A percentile compares a stretch with the other conserved stretches of the same genome.
These are phyloP conservation scores for Scaptomyza flava DNA, from an alignment of 2,888 invertebrate genomes.

Conservation along the genomic window DNA sequence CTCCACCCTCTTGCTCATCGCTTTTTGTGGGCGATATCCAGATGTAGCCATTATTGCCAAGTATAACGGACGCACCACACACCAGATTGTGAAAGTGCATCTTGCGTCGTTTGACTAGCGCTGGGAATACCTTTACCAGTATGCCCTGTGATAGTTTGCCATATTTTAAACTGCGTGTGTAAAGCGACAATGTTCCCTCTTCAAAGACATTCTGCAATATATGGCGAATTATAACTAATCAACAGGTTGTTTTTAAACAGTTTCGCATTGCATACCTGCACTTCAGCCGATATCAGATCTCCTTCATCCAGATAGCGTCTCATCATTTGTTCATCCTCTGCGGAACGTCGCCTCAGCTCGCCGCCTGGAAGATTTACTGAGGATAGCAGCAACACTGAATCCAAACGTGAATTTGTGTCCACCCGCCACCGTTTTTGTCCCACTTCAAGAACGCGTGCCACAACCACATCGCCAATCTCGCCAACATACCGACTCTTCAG, in stretches of 20 bases:
- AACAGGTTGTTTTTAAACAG: background rate
- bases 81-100: constrained; percentile 97
- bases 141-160: constrained; percentile 97
- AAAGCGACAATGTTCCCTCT: constrained; percentile 96
- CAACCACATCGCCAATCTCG: constrained; percentile 98
- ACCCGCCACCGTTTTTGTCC: constrained; percentile 98
- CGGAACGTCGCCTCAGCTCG: constrained; percentile 95
- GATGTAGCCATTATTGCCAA: constrained; percentile 98
- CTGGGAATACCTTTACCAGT: constrained; percentile 95
- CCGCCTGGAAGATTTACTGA: constrained; percentile 99
- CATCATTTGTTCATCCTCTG: constrained; percentile 99
- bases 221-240: background rate
- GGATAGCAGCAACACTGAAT: constrained; percentile 94
- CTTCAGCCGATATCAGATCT: constrained; percentile 98
- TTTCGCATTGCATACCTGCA: constrained; percentile 86
- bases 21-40: constrained; percentile 93
- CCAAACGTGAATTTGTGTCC: constrained; percentile 95
- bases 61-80: constrained; percentile 95
- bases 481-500: constrained; percentile 95
- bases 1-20: constrained; percentile 87
- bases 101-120: constrained; percentile 95
- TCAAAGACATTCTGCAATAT: constrained; percentile 88
- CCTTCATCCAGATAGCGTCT: constrained; percentile 96
- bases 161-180: constrained; percentile 98
- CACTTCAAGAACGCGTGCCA: constrained; percentile 97